A percentile compares a stretch with the other conserved stretches of the same genome.
phyloP scores from a whole-genome alignment of 2,113 vertebrate genomes.

The Hyperopisus bebe region DNA sequence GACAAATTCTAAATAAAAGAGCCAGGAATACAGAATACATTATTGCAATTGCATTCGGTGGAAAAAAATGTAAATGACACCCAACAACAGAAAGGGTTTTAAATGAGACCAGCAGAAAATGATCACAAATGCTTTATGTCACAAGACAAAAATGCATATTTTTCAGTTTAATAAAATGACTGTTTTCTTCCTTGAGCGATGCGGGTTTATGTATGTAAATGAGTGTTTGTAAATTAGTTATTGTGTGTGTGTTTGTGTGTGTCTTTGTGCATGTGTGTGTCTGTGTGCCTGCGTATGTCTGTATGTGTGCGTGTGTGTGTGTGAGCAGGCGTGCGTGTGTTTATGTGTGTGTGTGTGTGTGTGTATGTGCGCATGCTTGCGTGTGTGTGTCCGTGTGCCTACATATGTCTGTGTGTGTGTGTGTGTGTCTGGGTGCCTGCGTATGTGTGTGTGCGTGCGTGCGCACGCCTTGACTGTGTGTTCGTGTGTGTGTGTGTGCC shows the following conservation, averaged over 20 bases:
- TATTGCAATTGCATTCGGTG: not conserved
- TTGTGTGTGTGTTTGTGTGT: not conserved
- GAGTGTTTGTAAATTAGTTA: not conserved
- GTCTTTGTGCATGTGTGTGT: not conserved
- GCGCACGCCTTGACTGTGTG: too few species aligned
- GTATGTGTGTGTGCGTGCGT: not conserved
- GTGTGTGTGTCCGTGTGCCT: too few species aligned
- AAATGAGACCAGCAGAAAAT: slow-evolving; percentile 14
- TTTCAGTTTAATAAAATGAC: not conserved
- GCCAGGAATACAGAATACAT: not conserved
- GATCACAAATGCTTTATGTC: slow-evolving; percentile 5
- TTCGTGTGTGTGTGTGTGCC: not conserved
- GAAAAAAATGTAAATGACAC: not conserved
- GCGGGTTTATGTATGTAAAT: not conserved
- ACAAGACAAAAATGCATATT: not conserved
- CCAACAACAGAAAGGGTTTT: not conserved
- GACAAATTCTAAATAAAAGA: slow-evolving; percentile 6
- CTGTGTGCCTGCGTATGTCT: not conserved
- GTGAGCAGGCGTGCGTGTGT: not conserved
- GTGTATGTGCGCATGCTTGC: not conserved
- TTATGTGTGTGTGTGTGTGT: not conserved
- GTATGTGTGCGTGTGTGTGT: not conserved
- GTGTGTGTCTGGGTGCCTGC: not conserved
- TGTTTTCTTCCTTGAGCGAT: not conserved
- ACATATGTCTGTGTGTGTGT: not conserved